A percentile compares a stretch with the other conserved stretches of the same genome.
phyloP scores from a whole-genome alignment of 2,113 vertebrate species.

The Halichoeres trimaculatus region DNA sequence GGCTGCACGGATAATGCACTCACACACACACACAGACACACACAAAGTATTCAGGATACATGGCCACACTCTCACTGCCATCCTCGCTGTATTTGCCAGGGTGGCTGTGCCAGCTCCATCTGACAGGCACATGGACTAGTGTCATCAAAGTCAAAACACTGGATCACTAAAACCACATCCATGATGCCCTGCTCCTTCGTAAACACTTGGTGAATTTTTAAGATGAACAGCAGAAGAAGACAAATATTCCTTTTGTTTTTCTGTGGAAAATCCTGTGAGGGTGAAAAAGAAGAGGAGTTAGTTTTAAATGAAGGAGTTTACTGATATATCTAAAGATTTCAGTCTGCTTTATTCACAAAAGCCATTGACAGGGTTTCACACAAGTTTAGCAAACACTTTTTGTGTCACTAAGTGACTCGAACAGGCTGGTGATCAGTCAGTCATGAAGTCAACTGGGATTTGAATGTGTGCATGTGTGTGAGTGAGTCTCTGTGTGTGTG shows the following conservation, averaged over 20 bases:
- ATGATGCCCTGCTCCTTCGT: slow-evolving; percentile 50
- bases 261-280: neutral
- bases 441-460: slow-evolving; percentile 29
- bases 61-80: slow-evolving; percentile 6
- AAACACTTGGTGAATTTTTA: neutral
- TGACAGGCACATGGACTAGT: slow-evolving; percentile 70
- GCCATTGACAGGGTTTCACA: neutral
- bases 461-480: neutral
- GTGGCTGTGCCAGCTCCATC: slow-evolving; percentile 62
- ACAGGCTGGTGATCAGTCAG: slow-evolving; percentile 33
- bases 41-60: slow-evolving; percentile 3
- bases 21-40: slow-evolving; percentile 21
- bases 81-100: slow-evolving; percentile 35
- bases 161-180: slow-evolving; percentile 30
- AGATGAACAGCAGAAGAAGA: neutral
- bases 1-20: slow-evolving; percentile 1
- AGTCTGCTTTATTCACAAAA: neutral
- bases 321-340: neutral
- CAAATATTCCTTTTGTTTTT: neutral
- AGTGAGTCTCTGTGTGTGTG: neutral
- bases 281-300: neutral
- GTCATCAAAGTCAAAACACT: slow-evolving; percentile 21
- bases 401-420: neutral
- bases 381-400: slow-evolving; percentile 4
- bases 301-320: neutral